A percentile compares a stretch with the other conserved stretches of the same genome.
phyloP scores from a whole-genome alignment of 2,797 vertebrate species.

The Enteromius trimaculatus region DNA sequence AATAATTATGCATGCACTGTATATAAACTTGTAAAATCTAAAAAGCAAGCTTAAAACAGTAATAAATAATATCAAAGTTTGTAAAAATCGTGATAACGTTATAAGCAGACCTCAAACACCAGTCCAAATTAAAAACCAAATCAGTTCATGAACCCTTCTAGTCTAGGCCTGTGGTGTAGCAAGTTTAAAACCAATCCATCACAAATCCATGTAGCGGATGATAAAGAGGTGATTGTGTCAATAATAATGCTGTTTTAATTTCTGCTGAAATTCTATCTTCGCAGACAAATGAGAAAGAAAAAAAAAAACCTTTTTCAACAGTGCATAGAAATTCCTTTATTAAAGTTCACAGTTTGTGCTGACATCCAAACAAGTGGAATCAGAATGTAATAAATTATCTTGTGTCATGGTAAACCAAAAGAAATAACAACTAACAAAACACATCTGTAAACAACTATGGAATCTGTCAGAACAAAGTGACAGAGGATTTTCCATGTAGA shows the following conservation, averaged over 20 bases:
- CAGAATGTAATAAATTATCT: not conserved
- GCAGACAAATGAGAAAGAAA: not conserved
- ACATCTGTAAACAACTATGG: constrained; percentile 9
- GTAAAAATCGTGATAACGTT: not conserved
- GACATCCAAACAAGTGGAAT: not conserved
- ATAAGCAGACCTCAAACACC: no score
- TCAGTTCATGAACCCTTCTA: not conserved
- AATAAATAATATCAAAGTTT: no score
- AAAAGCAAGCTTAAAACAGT: no score
- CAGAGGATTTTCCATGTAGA: not conserved
- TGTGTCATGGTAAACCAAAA: not conserved
- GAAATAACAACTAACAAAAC: not conserved
- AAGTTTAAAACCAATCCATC: not conserved
- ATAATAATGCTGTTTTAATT: not conserved
- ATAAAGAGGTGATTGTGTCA: not conserved
- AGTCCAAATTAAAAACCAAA: no score
- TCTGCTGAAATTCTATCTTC: not conserved
- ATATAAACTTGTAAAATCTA: no score
- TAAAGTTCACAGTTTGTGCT: constrained; percentile 27
- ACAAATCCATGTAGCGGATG: not conserved
- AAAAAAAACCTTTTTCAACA: not conserved
- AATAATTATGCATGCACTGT: no score
- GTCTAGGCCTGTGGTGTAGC: not conserved
- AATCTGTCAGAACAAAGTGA: constrained; percentile 8
- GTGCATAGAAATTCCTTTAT: constrained; percentile 7